Evolutionary conservation across 1,140 invertebrate genomes (phyloP).

Genomic region (Eriosoma lanigerum): DNA sequence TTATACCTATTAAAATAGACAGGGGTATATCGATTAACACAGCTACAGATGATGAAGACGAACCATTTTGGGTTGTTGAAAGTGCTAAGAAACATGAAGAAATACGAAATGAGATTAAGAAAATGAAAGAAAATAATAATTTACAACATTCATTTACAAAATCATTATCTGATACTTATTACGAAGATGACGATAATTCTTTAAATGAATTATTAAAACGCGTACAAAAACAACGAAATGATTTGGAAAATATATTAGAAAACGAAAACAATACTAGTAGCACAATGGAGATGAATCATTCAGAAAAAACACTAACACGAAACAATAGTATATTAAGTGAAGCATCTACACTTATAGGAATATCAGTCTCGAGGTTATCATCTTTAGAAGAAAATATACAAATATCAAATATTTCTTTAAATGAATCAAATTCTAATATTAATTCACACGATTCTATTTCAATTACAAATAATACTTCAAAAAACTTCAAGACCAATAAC

Average conservation of each 20-base stretch:
- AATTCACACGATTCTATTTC: background rate
- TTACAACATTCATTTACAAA: background rate
- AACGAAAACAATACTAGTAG: conserved; percentile 61
- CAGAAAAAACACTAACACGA: background rate
- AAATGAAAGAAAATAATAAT: conserved; percentile 36
- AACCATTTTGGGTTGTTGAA: conserved; percentile 51
- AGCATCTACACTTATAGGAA: background rate
- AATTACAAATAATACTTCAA: background rate
- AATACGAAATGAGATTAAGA: conserved; percentile 31
- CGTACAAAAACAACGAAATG: conserved; percentile 68
- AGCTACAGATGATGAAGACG: conserved; percentile 64
- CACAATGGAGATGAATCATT: background rate
- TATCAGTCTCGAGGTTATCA: conserved; percentile 16
- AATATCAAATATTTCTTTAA: background rate
- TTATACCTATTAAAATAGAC: conserved; percentile 58
- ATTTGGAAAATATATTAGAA: conserved; percentile 70
- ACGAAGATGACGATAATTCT: conserved; percentile 42
- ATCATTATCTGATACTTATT: conserved; percentile 13
- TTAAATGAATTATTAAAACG: conserved; percentile 66
- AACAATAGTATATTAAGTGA: conserved; percentile 10
- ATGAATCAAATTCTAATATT: background rate
- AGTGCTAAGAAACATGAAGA: conserved; percentile 38
- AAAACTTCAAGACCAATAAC: background rate
- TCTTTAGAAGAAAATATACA: conserved; percentile 24
- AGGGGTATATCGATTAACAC: conserved; percentile 67